Base-by-base conservation (phyloP, 2,888 invertebrate species). In the Cynaeus angustus region DNA sequence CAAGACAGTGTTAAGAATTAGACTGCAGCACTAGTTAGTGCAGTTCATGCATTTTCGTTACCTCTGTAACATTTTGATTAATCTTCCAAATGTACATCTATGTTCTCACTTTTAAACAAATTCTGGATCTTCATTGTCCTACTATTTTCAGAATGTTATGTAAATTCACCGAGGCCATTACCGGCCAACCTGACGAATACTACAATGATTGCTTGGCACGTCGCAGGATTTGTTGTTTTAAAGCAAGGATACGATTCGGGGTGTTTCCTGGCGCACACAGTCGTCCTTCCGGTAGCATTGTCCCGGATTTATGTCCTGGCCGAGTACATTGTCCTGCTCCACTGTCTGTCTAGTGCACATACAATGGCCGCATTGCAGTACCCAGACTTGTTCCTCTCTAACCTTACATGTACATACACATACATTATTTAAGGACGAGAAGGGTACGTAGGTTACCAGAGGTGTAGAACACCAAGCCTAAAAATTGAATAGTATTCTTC, bases 301-400 rank as follows among this genome's bases (percentile, higher is more conserved):
- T 83, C 77, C 82, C 74, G 78, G 79, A 84, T 84, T 84, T 84
- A 84, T 84, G 83, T 81, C 79, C 82, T 81, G 81, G 79, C 75
- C 80, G 78, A 78, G 82, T 77, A 79, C 80, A 83, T 82, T 83
- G 82, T 82, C 82, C 82, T 81, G 81, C 75, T 77, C 76, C 73
- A 74, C 79, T 81, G 81, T 81, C 80, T 82, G 82, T 81, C 81
- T 78, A 78, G 77, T 78, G 78, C 78, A 80, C 78, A 82, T 75
- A 83, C 80, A 81, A 82, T 80, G 78, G 81, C 82, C 78, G 82
- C 82, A 82, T 77, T 82, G 82, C 82, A 81, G 81, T 26, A 70
- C 48, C 62, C 41, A 52, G 61, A 68, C 68, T 41, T 53, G 56
- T 45, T 46, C 48, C 48, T 56, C 66, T 14, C 53, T 26, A 55